These are phyloP conservation scores for Andrena camellia DNA, from an alignment of 2,888 invertebrate genomes.

Conservation along the genomic window DNA sequence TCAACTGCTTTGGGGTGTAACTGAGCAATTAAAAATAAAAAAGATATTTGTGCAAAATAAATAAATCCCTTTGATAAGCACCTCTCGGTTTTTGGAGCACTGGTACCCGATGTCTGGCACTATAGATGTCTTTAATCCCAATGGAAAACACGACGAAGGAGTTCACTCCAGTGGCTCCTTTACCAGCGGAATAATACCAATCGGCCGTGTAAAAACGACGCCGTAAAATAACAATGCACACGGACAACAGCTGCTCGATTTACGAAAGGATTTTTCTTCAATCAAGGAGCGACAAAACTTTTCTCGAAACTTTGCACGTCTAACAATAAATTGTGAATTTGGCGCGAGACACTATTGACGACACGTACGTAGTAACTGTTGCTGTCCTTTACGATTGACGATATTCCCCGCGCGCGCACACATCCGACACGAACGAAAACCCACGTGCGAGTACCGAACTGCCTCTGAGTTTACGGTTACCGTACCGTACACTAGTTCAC, in stretches of 20 bases:
- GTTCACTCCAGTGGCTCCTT: constrained; percentile 39
- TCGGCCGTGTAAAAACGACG: constrained; percentile 12
- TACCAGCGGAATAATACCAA: background rate
- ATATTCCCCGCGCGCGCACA: constrained; percentile 62
- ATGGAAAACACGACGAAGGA: constrained; percentile 29
- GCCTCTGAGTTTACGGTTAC: constrained; percentile 75
- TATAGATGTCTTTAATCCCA: constrained; percentile 44
- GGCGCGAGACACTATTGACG: constrained; percentile 43
- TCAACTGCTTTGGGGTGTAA: background rate
- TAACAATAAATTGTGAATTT: background rate
- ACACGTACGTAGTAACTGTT: constrained; percentile 55
- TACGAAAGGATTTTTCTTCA: constrained; percentile 6
- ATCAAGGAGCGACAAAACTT: background rate
- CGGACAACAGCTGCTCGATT: constrained; percentile 38
- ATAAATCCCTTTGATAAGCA: constrained; percentile 21
- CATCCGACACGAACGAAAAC: constrained; percentile 79
- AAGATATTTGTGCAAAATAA: background rate
- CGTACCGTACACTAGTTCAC: constrained; percentile 76
- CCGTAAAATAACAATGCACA: constrained; percentile 42
- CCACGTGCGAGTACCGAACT: constrained; percentile 84
- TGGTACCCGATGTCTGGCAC: constrained; percentile 12
- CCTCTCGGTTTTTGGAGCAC: constrained; percentile 39
- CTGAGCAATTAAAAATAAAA: background rate
- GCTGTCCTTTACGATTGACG: constrained; percentile 36
- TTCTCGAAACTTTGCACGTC: constrained; percentile 1